A percentile compares a stretch with the other conserved stretches of the same genome.
Evolutionary conservation across 2,888 invertebrate genomes (phyloP).

Genomic region (Ophion obscuratus): DNA sequence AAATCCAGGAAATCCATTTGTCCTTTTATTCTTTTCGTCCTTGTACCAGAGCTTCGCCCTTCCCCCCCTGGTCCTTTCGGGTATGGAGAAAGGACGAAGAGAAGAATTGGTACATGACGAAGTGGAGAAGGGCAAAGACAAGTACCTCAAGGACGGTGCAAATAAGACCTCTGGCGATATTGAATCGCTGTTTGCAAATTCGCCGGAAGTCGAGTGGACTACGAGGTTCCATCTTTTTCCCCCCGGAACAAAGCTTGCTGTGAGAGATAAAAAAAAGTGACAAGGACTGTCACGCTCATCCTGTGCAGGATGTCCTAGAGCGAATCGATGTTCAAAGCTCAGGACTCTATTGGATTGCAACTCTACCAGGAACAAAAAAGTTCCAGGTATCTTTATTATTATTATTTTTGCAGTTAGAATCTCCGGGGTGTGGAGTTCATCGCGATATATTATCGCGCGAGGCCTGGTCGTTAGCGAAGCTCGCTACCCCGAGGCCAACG

Average conservation of each 20-base stretch:
- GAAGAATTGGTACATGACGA: background rate
- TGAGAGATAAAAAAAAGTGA: too few species aligned
- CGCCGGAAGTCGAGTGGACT: slow-evolving; percentile 54
- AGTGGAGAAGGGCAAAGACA: slow-evolving; percentile 25
- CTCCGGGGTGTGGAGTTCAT: slow-evolving; percentile 46
- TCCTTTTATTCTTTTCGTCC: slow-evolving; percentile 18
- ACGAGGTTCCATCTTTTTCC: background rate
- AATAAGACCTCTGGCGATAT: slow-evolving; percentile 23
- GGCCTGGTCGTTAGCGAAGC: slow-evolving; percentile 73
- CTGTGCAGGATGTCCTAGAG: too few species aligned
- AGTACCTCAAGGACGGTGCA: slow-evolving; percentile 15
- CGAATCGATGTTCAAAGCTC: too few species aligned
- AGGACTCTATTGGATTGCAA: too few species aligned
- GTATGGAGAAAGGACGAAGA: background rate
- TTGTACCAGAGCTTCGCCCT: background rate
- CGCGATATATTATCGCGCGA: slow-evolving; percentile 70
- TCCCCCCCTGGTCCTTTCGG: background rate
- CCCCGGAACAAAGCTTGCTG: too few species aligned
- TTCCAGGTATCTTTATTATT: background rate
- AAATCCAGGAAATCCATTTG: slow-evolving; percentile 42
- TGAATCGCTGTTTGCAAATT: slow-evolving; percentile 29
- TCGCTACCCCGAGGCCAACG: slow-evolving; percentile 75
- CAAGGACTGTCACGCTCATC: too few species aligned
- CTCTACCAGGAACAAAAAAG: background rate
- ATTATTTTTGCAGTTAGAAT: slow-evolving; percentile 16